Evolutionary conservation across 2,113 vertebrate species (phyloP), one percentile per base, ranked within the genome.

Genomic region (Aegithalos caudatus): DNA sequence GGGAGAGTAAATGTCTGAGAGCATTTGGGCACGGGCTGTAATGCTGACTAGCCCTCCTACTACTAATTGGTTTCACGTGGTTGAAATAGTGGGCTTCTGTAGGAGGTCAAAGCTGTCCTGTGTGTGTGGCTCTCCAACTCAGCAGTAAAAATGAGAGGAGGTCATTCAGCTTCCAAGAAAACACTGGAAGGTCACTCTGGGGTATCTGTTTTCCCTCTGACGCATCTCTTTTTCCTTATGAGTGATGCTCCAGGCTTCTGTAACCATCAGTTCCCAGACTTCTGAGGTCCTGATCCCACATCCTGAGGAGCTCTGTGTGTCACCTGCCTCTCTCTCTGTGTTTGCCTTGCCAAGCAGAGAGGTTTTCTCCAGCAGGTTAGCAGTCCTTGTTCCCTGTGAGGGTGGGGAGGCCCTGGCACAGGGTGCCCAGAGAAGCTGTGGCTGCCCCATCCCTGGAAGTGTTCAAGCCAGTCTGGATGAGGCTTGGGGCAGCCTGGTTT

Each of bases 331-430:
- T 87, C 57, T 8, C 51, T 18, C 74, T 14, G 4, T 27, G 54
- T 70, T 81, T 92, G 60, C 71, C 91, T 65, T 48, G 82, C 91
- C 82, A 14, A 60, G 50, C 51, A 80, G 33, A 25, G 80, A 61
- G 56, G 29, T 38, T 80, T 91, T 69, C 51, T 35, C 4, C 45
- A 53, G 70, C 67, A 67, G 90, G 10, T 92, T 88, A 78, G 94
- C 85, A 77, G 78, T 56, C 23, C 35, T 37, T 44, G 16, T 7
- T 38, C 69, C 35, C 42, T 62, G 4, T 15, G 61, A 81, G 54
- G 16, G 10, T 44, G 54, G 3, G 0, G 40, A 69, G 31, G 11
- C 7, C 15, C 67, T 81, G 61, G 16, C 61, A n/a, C 47, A 56
- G 61, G 13, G 0, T 50, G 13, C 35, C 35, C 54, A n/a, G 40